phyloP scores from a whole-genome alignment of 2,888 invertebrate species.

The Drosophila macrospina region DNA sequence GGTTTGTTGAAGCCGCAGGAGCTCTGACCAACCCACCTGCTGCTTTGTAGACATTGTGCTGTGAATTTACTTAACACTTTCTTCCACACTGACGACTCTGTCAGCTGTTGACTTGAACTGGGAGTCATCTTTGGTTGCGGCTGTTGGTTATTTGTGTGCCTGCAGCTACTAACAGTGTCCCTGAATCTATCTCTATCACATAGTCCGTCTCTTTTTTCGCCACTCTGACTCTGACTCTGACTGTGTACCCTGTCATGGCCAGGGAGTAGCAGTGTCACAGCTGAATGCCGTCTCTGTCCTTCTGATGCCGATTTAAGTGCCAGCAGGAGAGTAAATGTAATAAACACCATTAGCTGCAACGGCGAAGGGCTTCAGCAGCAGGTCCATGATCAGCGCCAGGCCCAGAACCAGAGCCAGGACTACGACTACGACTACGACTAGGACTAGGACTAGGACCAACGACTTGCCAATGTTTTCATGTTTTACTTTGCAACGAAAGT shows the following conservation, averaged over 20 bases:
- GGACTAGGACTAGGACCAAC: constrained; percentile 7
- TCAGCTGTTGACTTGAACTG: constrained; percentile 52
- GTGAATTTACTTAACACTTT: constrained; percentile 78
- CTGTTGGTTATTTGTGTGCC: constrained; percentile 70
- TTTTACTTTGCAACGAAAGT: constrained; percentile 62
- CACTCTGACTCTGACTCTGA: neutral
- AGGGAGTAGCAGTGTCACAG: constrained; percentile 59
- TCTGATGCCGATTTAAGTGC: constrained; percentile 75
- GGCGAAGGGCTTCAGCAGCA: constrained; percentile 18
- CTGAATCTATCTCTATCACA: neutral
- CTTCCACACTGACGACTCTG: constrained; percentile 55
- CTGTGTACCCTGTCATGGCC: neutral
- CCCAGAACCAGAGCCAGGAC: neutral
- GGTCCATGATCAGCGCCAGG: constrained; percentile 3
- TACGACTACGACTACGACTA: too few species aligned
- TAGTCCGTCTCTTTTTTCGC: too few species aligned
- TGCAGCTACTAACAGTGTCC: constrained; percentile 54
- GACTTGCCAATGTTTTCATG: constrained; percentile 44
- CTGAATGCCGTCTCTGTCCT: constrained; percentile 42
- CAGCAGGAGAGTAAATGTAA: constrained; percentile 76
- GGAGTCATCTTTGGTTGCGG: constrained; percentile 30
- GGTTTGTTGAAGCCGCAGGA: constrained; percentile 33
- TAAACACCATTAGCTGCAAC: constrained; percentile 78
- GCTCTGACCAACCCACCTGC: constrained; percentile 36
- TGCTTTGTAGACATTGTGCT: constrained; percentile 63